A percentile compares a stretch with the other conserved stretches of the same genome.
phyloP scores from a whole-genome alignment of 2,888 invertebrate genomes.

The Galeopsomyia nigrocyanea region DNA sequence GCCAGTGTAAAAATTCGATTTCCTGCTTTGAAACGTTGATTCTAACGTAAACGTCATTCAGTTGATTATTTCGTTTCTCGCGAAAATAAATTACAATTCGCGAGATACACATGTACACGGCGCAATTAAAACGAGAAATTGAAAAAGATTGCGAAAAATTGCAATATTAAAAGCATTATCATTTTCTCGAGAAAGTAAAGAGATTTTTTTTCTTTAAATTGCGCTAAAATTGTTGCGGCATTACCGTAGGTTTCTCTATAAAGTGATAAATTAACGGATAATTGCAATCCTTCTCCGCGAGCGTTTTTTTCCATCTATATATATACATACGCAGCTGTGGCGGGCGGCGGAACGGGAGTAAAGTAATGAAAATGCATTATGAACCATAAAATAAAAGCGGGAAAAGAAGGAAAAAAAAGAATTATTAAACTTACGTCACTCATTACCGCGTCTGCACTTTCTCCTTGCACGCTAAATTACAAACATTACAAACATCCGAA shows the following conservation, averaged over 20 bases:
- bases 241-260: slow-evolving; percentile 29
- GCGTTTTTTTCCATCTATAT: slow-evolving; percentile 11
- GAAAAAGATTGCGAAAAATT: slow-evolving; percentile 10
- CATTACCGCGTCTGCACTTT: slow-evolving; percentile 11
- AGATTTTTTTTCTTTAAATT: slow-evolving; percentile 24
- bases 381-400: slow-evolving; percentile 21
- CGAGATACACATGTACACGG: neutral
- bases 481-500: no score
- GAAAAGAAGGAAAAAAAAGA: neutral
- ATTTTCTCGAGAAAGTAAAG: slow-evolving; percentile 35
- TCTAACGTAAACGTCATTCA: no score
- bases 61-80: no score
- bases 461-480: neutral
- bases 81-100: slow-evolving; percentile 13
- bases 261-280: slow-evolving; percentile 34
- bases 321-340: no score
- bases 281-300: slow-evolving; percentile 27
- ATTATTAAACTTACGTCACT: slow-evolving; percentile 31
- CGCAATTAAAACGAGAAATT: slow-evolving; percentile 6
- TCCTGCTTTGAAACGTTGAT: no score
- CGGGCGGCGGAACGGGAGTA: slow-evolving; percentile 7
- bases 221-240: slow-evolving; percentile 38
- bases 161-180: slow-evolving; percentile 29
- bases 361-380: slow-evolving; percentile 26
- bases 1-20: no score